phyloP scores from a whole-genome alignment of 2,113 vertebrate species.

The Heliornis fulica region DNA sequence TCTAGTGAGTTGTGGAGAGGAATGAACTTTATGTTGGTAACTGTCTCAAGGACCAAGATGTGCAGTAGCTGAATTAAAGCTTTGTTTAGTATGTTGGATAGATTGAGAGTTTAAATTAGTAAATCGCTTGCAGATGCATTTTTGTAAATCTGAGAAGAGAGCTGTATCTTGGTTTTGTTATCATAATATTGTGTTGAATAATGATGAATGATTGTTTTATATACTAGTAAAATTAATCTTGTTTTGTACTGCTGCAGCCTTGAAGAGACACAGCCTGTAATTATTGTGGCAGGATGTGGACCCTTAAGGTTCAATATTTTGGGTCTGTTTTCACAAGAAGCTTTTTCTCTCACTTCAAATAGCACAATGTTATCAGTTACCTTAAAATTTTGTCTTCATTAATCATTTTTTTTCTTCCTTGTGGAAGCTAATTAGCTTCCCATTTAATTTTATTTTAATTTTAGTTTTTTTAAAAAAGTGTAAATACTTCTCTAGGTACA shows the following conservation, averaged over 20 bases:
- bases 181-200: background rate
- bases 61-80: background rate
- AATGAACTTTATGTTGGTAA: background rate
- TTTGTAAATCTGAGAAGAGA: background rate
- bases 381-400: background rate
- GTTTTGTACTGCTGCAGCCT: background rate
- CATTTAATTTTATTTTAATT: background rate
- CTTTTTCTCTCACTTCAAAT: background rate
- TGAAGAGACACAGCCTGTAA: background rate
- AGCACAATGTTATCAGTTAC: background rate
- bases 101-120: background rate
- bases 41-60: background rate
- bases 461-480: background rate
- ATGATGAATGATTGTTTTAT: background rate
- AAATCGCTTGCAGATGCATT: background rate
- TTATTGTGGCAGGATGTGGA: background rate
- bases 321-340: background rate
- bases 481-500: background rate
- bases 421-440: background rate
- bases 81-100: background rate
- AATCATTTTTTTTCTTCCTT: background rate
- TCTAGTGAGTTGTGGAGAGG: background rate
- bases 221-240: background rate
- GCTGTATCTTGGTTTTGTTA: fast-evolving
- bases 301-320: background rate